phyloP scores from a whole-genome alignment of 2,113 vertebrate genomes.

The Boleophthalmus pectinirostris region DNA sequence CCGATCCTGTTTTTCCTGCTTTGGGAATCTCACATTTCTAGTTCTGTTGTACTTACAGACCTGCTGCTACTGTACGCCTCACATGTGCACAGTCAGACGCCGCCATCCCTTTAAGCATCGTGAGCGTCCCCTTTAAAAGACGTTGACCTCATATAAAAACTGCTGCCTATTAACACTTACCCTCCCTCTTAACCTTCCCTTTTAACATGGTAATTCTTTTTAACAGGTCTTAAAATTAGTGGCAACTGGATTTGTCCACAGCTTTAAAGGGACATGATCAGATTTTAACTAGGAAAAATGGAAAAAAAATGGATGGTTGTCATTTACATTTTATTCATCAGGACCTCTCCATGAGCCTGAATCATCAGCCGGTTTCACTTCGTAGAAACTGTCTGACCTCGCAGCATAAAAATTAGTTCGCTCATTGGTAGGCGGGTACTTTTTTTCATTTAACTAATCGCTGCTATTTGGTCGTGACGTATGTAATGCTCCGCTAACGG shows the following conservation, averaged over 20 bases:
- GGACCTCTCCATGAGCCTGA: too few relatives aligned
- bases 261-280: not conserved
- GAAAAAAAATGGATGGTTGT: not conserved
- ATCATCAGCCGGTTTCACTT: too few relatives aligned
- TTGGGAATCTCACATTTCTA: slow-evolving; percentile 43
- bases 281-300: not conserved
- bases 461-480: too few relatives aligned
- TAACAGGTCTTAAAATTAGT: slow-evolving; percentile 5
- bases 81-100: not conserved
- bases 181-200: slow-evolving; percentile 10
- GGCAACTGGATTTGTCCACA: not conserved
- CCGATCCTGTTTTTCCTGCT: slow-evolving; percentile 47
- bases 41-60: slow-evolving; percentile 19
- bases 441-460: too few relatives aligned
- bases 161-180: slow-evolving; percentile 4
- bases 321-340: too few relatives aligned
- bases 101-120: not conserved
- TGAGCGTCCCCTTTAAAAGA: not conserved
- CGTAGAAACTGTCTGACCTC: too few relatives aligned
- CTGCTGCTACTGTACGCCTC: slow-evolving; percentile 44
- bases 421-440: too few relatives aligned
- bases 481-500: too few relatives aligned
- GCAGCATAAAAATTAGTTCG: too few relatives aligned
- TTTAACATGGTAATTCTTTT: slow-evolving; percentile 28
- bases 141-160: not conserved